A percentile compares a stretch with the other conserved stretches of the same genome.
Conservation (phyloP, 2,113 vertebrate species). For the Sminthopsis crassicaudata region DNA sequence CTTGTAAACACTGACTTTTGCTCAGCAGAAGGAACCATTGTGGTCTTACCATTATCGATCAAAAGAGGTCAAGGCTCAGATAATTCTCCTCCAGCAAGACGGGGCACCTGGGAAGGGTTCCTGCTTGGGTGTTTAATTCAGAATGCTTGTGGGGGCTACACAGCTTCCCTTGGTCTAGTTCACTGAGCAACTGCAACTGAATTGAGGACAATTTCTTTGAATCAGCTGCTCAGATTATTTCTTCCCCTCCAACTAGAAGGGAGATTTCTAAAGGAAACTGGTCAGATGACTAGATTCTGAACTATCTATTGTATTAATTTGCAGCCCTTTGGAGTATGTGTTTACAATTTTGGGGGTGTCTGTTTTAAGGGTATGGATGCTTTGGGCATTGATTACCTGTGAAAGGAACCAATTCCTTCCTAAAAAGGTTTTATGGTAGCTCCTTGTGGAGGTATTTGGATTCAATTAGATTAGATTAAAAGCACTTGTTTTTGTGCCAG, state of each 20-base stretch:
- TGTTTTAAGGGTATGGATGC: neutral
- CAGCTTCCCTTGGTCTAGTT: neutral
- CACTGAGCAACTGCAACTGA: neutral
- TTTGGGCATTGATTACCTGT: neutral
- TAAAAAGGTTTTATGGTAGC: neutral
- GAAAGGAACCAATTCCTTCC: neutral
- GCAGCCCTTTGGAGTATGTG: neutral
- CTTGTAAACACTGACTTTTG: neutral
- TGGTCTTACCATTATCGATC: neutral
- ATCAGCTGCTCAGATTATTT: neutral
- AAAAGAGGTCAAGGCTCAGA: neutral
- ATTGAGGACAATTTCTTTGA: neutral
- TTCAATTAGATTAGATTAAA: neutral
- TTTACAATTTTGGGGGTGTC: neutral
- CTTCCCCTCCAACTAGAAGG: neutral
- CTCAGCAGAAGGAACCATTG: neutral
- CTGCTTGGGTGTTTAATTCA: neutral
- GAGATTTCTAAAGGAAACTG: neutral
- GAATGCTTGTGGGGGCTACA: too few species aligned
- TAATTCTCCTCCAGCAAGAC: neutral
- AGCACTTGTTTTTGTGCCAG: neutral
- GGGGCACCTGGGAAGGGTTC: neutral
- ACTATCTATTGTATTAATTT: neutral
- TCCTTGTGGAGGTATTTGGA: neutral
- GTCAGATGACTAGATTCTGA: neutral